phyloP scores from a whole-genome alignment of 2,888 invertebrate genomes.

The Troilus luridus region DNA sequence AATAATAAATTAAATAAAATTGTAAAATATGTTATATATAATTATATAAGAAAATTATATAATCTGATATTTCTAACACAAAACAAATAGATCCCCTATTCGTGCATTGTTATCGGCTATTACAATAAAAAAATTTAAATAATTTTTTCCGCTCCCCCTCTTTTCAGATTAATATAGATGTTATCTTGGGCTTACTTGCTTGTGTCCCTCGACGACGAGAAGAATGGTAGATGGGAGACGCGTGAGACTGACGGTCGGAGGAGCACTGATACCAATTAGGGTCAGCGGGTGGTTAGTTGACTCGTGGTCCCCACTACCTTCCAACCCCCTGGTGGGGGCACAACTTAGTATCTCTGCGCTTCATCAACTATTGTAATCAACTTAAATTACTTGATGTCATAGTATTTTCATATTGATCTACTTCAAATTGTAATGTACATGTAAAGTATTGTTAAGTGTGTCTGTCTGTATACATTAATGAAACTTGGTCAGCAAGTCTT shows the following conservation, averaged over 20 bases:
- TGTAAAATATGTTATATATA: too few relatives aligned
- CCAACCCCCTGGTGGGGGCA: constrained; percentile 33
- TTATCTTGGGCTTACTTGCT: neutral
- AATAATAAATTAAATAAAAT: too few relatives aligned
- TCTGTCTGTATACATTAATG: too few relatives aligned
- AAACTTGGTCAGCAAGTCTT: too few relatives aligned
- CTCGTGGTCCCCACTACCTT: neutral
- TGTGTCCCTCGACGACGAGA: neutral
- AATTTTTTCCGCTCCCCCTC: neutral
- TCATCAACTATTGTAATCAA: too few relatives aligned
- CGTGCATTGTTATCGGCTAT: neutral
- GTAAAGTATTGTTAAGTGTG: too few relatives aligned
- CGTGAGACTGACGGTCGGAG: constrained; percentile 30
- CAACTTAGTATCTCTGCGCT: neutral
- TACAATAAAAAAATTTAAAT: neutral
- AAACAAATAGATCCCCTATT: neutral
- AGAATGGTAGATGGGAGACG: neutral
- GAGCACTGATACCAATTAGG: constrained; percentile 42
- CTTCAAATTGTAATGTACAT: too few relatives aligned
- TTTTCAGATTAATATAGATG: neutral
- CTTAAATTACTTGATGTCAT: too few relatives aligned
- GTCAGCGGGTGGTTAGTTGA: constrained; percentile 45
- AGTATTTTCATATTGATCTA: too few relatives aligned
- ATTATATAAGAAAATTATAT: too few relatives aligned
- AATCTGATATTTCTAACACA: neutral